Evolutionary conservation across 2,113 vertebrate species (phyloP).

Genomic region (Sakesphorus luctuosus): DNA sequence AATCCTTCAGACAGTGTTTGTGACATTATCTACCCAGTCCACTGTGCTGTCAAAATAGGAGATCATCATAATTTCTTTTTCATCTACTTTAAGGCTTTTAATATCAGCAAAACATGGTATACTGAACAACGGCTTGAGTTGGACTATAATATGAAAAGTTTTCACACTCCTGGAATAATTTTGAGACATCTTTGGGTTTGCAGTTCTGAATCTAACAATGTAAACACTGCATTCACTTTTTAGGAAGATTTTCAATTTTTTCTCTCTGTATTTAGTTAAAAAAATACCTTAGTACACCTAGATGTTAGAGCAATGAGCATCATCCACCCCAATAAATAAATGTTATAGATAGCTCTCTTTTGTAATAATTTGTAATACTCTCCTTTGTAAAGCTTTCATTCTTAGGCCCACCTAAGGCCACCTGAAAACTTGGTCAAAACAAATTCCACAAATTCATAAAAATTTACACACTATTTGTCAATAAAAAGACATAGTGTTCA

Average conservation of each 20-base stretch:
- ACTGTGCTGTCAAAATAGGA: constrained; percentile 1
- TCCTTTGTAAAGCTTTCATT: neutral
- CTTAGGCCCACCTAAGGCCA: neutral
- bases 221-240: neutral
- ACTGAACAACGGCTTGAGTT: neutral
- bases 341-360: neutral
- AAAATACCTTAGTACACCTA: neutral
- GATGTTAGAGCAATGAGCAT: neutral
- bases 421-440: neutral
- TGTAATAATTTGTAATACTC: neutral
- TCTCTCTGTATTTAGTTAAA: neutral
- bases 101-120: neutral
- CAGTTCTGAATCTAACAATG: neutral
- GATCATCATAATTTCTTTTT: neutral
- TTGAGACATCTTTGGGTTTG: neutral
- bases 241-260: neutral
- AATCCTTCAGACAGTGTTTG: constrained; percentile 21
- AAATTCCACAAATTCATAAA: neutral
- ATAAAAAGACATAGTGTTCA: rapidly evolving
- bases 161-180: neutral
- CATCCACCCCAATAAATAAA: neutral
- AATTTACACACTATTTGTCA: neutral
- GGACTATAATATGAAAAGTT: neutral
- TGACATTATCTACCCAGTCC: constrained; percentile 20
- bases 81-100: constrained; percentile 22